phyloP scores from a whole-genome alignment of 2,797 vertebrate genomes.

The Lepilemur septentrionalis region DNA sequence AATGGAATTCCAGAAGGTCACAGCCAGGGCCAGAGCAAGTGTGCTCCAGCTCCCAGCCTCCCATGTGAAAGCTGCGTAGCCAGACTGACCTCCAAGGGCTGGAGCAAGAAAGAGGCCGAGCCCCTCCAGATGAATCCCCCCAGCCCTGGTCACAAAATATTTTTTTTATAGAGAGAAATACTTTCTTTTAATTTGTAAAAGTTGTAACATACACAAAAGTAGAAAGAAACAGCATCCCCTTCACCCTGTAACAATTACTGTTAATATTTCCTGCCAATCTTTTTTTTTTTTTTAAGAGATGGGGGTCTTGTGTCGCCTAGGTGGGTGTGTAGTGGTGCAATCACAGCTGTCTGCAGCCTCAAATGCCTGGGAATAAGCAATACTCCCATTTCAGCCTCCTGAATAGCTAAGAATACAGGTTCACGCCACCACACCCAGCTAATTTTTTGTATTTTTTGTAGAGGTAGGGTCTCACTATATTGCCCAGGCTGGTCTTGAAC shows the following conservation, averaged over 20 bases:
- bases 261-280: not conserved
- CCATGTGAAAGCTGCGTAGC: not conserved
- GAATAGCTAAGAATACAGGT: not conserved
- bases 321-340: too few relatives aligned
- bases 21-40: not conserved
- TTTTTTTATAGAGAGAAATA: not conserved
- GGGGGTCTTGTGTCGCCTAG: not conserved
- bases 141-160: not conserved
- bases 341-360: not conserved
- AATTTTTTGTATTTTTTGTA: not conserved
- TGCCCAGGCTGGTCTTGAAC: not conserved
- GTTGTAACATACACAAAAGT: not conserved
- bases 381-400: not conserved
- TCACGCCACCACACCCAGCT: not conserved
- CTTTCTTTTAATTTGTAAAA: not conserved
- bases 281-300: not conserved
- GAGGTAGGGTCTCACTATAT: not conserved
- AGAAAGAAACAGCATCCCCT: not conserved
- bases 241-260: not conserved
- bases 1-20: not conserved
- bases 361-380: not conserved
- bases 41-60: not conserved
- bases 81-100: not conserved
- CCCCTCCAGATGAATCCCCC: not conserved
- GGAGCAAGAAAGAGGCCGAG: not conserved